Evolutionary conservation across 2,797 vertebrate genomes (phyloP), one percentile per base, ranked within the genome.

Genomic region (Lophius americanus): DNA sequence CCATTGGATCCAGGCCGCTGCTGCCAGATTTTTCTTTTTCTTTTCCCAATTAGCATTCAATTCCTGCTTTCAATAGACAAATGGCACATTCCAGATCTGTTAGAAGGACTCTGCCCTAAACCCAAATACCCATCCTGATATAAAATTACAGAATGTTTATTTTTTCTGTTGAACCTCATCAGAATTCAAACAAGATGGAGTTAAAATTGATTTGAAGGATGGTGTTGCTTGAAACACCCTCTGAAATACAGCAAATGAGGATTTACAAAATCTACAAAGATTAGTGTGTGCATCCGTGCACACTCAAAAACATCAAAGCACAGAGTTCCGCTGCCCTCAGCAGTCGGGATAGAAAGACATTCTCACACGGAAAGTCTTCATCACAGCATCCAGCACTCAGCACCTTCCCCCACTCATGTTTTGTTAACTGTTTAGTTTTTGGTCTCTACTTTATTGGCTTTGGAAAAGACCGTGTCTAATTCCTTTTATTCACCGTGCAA

Each of bases 381-480:
- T 82, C 79, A 11, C 74, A 75, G 53, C 53, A 61, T 73, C 87
- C 85, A 89, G 53, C 53, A 61, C 75, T 88, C 85, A 89, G 88
- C 87, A 84, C 61, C 81, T 85, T 84, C 63, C 68, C 63, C 63
- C 46, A 42, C 67, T 70, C 87, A 88, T 87, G 71, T 56, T 80
- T 64, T 70, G 85, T 88, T 89, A 84, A 88, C 73, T 32, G 12
- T 50, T 83, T 78, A 65, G 64, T 76, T 60, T 74, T 76, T 73
- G 68, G 46, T 48, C 9, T 78, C 69, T 80, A 51, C 66, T 85
- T 53, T 68, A 76, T 71, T 65, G 46, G 54, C 51, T 79, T 70
- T 72, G 43, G 59, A 70, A 75, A 64, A 66, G n/a, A 64, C 73
- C 23, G 1, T 74, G 50, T 60, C 44, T 67, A 33, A 60, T 52